Base-by-base conservation (phyloP, 2,113 vertebrate genomes). In the Proteles cristata region DNA sequence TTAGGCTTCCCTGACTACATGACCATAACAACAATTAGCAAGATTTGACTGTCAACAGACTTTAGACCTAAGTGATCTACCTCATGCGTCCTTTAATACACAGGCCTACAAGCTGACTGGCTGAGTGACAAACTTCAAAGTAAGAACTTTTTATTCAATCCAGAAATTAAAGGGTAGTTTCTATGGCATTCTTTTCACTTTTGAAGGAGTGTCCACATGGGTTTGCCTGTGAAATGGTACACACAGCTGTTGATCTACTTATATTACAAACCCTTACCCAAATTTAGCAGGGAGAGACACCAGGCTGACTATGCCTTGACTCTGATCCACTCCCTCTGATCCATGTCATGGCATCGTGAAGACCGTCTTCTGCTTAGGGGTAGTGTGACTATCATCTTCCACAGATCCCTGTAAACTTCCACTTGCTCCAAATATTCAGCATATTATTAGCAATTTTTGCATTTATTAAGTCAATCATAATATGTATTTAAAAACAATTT, bases 401-500 rank as follows among this genome's bases (percentile, higher is more conserved):
- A 61, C 1, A n/a, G 35, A 61, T 48, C 14, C 23, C 69, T 81
- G 9, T 86, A 50, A 81, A 58, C 28, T 55, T 11, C 66, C 39
- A 33, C 28, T 97, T 69, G 66, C 21, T 73, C 61, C 25, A 69
- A 71, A 76, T 58, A 92, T 26, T 87, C 50, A 90, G 81, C 58
- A 71, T 66, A 43, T 43, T 66, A 66, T 71, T 81, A 92, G 43
- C 55, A 85, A 82, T 31, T 43, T 84, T 68, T 88, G 71, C 66
- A 92, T 73, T 89, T 91, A 87, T 83, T 84, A 95, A 93, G 71
- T 65, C 79, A 50, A 10, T 92, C 87, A 93, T 61, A 92, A n/a
- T 90, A 31, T 35, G 19, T 26, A n/a, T 87, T 87, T 95, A 39
- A 48, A 58, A 91, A 21, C 28, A 66, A 86, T 53, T 45, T 68